Conservation (phyloP, 2,888 invertebrate genomes). For the Stegana nigrithorax region DNA sequence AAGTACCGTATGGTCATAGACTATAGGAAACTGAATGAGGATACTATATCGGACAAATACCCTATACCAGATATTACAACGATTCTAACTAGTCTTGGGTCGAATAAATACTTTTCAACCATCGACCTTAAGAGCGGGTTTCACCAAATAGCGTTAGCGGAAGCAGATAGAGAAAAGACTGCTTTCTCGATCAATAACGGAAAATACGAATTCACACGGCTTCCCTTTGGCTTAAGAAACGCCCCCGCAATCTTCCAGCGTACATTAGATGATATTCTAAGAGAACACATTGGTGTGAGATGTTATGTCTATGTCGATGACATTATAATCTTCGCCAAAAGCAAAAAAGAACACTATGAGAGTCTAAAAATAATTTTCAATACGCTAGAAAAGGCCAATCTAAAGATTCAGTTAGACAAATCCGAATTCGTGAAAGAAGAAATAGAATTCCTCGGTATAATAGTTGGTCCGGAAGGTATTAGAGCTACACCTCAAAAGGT, state of each 20-base stretch:
- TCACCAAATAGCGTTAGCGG: slow-evolving; percentile 6
- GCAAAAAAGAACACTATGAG: slow-evolving; percentile 20
- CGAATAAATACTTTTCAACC: neutral
- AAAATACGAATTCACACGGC: slow-evolving; percentile 10
- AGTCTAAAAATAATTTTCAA: slow-evolving; percentile 22
- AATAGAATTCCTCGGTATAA: slow-evolving; percentile 13
- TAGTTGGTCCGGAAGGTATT: slow-evolving; percentile 1
- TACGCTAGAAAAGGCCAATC: slow-evolving; percentile 16
- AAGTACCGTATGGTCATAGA: neutral
- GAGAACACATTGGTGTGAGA: neutral
- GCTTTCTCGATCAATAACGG: slow-evolving; percentile 13
- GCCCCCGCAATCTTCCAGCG: slow-evolving; percentile 1
- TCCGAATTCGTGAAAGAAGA: slow-evolving; percentile 21
- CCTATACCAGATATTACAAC: neutral
- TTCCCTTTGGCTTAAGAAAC: slow-evolving; percentile 6
- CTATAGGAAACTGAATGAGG: neutral
- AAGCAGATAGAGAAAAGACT: slow-evolving; percentile 3
- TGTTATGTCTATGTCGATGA: slow-evolving; percentile 31
- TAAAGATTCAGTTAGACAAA: slow-evolving; percentile 18
- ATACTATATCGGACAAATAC: neutral
- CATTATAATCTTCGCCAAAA: slow-evolving; percentile 22
- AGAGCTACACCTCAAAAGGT: slow-evolving; percentile 14
- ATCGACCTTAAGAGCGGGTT: neutral
- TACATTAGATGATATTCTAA: neutral
- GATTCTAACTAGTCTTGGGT: neutral